A percentile compares a stretch with the other conserved stretches of the same genome.
phyloP scores from a whole-genome alignment of 2,888 invertebrate species.

The Chaetogeoica ovagalla region DNA sequence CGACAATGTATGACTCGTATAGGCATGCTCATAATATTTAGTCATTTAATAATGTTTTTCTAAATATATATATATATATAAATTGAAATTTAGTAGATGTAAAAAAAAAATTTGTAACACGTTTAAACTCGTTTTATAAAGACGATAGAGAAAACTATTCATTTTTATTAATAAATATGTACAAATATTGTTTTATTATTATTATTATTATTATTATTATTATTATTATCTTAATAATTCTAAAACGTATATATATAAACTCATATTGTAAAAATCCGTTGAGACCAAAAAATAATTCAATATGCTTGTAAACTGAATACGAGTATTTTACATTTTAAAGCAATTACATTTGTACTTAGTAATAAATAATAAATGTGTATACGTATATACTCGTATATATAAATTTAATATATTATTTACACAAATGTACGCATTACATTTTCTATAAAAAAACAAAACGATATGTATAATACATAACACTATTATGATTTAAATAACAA shows the following conservation, averaged over 20 bases:
- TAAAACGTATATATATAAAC: conserved; percentile 9
- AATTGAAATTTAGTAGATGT: conserved; percentile 36
- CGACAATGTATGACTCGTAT: neutral
- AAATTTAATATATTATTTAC: neutral
- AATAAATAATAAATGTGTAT: neutral
- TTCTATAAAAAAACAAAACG: no score
- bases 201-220: conserved; percentile 9
- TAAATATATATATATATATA: neutral
- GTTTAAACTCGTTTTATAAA: conserved; percentile 22
- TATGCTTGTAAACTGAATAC: neutral
- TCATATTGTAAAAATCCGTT: conserved; percentile 28
- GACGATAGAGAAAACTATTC: conserved; percentile 11
- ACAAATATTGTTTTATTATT: conserved; percentile 29
- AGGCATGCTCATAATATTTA: conserved; percentile 45
- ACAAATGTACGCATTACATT: neutral
- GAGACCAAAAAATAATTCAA: conserved; percentile 19
- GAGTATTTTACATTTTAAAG: neutral
- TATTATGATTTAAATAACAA: no score
- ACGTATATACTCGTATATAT: no score
- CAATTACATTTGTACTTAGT: neutral
- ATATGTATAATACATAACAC: no score
- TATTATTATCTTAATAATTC: conserved; percentile 21
- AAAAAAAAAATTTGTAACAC: conserved; percentile 9
- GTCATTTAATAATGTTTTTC: conserved; percentile 12
- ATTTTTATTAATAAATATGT: conserved; percentile 30